Percentiles rank a stretch among this genome's conserved stretches.
phyloP scores from a whole-genome alignment of 2,797 vertebrate genomes.

The Allochrocebus solatus region DNA sequence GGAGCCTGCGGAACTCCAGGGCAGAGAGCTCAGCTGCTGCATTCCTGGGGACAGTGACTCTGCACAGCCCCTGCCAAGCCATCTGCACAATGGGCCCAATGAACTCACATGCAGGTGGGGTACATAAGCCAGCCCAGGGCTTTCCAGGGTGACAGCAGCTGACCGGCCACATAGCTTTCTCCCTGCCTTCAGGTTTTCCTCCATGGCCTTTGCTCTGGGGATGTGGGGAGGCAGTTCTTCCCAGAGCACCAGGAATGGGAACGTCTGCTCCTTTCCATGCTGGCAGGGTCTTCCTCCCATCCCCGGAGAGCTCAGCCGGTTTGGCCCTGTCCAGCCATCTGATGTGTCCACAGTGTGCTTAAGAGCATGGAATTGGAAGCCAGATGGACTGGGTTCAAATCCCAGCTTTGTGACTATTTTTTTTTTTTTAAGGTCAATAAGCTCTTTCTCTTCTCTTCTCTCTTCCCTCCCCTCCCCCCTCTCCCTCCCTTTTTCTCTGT shows the following conservation, averaged over 20 bases:
- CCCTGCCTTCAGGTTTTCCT: neutral
- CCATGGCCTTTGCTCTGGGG: neutral
- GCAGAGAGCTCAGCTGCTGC: neutral
- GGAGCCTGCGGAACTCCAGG: neutral
- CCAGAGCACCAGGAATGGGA: neutral
- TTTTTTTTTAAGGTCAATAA: no score
- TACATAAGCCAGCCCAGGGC: neutral
- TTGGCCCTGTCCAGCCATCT: neutral
- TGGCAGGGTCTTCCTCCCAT: neutral
- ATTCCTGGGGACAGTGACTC: neutral
- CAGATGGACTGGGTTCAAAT: neutral
- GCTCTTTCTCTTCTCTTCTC: neutral
- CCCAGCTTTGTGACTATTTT: neutral
- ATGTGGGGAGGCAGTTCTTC: neutral
- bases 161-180: neutral
- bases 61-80: neutral
- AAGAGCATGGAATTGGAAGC: neutral
- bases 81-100: neutral
- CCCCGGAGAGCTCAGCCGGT: neutral
- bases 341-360: neutral
- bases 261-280: neutral
- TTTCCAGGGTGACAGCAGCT: neutral
- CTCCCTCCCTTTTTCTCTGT: no score
- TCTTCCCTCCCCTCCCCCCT: no score
- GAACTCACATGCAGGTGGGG: neutral